phyloP scores from a whole-genome alignment of 2,113 vertebrate species.

The Astur gentilis region DNA sequence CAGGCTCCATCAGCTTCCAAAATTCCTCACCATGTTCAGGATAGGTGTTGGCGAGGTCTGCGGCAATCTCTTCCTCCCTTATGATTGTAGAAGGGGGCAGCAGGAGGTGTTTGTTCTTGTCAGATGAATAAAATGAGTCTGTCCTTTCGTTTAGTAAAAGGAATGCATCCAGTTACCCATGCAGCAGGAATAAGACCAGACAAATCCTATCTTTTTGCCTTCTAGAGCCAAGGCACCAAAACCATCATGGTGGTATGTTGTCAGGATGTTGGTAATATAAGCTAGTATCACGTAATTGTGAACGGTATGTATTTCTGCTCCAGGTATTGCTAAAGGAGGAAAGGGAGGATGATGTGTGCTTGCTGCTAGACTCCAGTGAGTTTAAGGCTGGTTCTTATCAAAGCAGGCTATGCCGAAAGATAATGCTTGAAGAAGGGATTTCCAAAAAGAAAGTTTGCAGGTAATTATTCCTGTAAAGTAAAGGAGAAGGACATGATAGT shows the following conservation, averaged over 20 bases:
- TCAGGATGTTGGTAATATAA: neutral
- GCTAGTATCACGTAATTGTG: neutral
- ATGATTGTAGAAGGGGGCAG: neutral
- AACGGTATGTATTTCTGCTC: neutral
- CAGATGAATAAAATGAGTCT: neutral
- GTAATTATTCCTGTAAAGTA: neutral
- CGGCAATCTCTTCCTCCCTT: neutral
- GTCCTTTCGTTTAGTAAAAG: neutral
- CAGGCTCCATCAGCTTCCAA: neutral
- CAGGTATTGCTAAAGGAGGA: neutral
- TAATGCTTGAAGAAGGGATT: neutral
- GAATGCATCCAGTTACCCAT: neutral
- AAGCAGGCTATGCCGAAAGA: neutral
- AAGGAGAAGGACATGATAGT: neutral
- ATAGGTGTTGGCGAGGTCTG: neutral
- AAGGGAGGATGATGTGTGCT: neutral
- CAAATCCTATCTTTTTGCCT: neutral
- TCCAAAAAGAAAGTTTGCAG: neutral
- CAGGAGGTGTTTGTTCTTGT: neutral
- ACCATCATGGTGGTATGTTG: neutral
- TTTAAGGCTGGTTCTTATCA: neutral
- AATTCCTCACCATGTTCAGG: rapidly evolving
- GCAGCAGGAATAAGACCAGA: neutral
- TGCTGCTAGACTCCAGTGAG: neutral
- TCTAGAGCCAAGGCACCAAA: neutral